A percentile compares a stretch with the other conserved stretches of the same genome.
phyloP scores from a whole-genome alignment of 2,888 invertebrate genomes.

The Cataglyphis livida region DNA sequence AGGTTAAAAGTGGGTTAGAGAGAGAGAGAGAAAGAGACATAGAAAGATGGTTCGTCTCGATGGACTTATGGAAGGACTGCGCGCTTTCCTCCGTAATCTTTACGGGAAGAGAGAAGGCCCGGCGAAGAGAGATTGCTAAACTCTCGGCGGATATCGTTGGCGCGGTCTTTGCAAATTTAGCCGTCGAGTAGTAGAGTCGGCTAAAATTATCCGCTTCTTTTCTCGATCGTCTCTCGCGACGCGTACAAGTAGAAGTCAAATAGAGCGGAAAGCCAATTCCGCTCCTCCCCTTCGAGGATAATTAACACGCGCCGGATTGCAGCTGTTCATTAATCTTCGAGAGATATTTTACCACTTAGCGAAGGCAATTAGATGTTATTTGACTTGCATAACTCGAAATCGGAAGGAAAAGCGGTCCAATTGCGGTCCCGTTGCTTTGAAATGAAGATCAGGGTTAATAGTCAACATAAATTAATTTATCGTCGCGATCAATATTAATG shows the following conservation, averaged over 20 bases:
- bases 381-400: background rate
- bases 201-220: slow-evolving; percentile 49
- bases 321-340: slow-evolving; percentile 26
- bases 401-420: background rate
- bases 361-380: slow-evolving; percentile 11
- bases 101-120: background rate
- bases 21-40: background rate
- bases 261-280: slow-evolving; percentile 40
- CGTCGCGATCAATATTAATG: background rate
- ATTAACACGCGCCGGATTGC: slow-evolving; percentile 36
- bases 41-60: slow-evolving; percentile 2
- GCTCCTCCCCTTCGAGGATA: slow-evolving; percentile 9
- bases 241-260: slow-evolving; percentile 26
- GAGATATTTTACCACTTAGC: slow-evolving; percentile 21
- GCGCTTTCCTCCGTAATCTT: background rate
- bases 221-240: slow-evolving; percentile 16
- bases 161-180: slow-evolving; percentile 40
- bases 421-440: background rate
- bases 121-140: slow-evolving; percentile 36
- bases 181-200: slow-evolving; percentile 20
- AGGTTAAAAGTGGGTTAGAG: slow-evolving; percentile 29
- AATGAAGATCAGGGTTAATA: background rate
- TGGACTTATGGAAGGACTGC: background rate
- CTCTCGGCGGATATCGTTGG: slow-evolving; percentile 1
- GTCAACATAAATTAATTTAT: background rate